Evolutionary conservation across 2,113 vertebrate genomes (phyloP), one percentile per base, ranked within the genome.

Genomic region (Burhinus bistriatus): DNA sequence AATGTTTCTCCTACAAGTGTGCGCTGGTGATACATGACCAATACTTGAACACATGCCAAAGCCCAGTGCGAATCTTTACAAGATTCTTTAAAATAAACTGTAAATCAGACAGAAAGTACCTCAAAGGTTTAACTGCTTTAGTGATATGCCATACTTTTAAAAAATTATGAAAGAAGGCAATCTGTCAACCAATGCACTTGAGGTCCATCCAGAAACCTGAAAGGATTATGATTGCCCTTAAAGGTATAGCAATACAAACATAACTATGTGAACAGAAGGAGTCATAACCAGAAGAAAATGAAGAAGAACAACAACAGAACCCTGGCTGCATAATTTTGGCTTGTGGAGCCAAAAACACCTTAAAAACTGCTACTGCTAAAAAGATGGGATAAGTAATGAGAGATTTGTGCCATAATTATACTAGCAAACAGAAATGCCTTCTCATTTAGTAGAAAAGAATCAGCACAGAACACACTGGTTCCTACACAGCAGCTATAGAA

Each of bases 401-500:
- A 85, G 52, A 90, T 64, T 92, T 95, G 4, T 70, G 29, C 17
- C 49, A 93, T 71, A 47, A 21, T 59, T 90, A 27, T 36, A 57
- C 16, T 70, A 91, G 61, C 30, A 93, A 95, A 75, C 82, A 44
- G 21, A 95, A 95, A 95, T 83, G 22, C 81, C 57, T 95, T 84
- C 55, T 84, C 30, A 38, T 3, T 5, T 45, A 44, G 27, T 9
- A 75, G 54, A 54, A 52, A 55, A 65, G 18, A 69, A 12, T 54
- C 9, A 42, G 49, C 9, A 42, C 13, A 61, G 29, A 83, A 83
- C 5, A 72, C 6, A 25, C 20, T 20, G 34, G 51, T 90, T 87
- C 51, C 49, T 85, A 58, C 54, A 70, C 1, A 57, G 8, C 23
- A 82, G 20, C 42, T 51, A n/a, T 4, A 59, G 14, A 62, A 71